These are phyloP conservation scores for Prunella himalayana DNA, from an alignment of 2,113 vertebrate species.

Conservation along the genomic window DNA sequence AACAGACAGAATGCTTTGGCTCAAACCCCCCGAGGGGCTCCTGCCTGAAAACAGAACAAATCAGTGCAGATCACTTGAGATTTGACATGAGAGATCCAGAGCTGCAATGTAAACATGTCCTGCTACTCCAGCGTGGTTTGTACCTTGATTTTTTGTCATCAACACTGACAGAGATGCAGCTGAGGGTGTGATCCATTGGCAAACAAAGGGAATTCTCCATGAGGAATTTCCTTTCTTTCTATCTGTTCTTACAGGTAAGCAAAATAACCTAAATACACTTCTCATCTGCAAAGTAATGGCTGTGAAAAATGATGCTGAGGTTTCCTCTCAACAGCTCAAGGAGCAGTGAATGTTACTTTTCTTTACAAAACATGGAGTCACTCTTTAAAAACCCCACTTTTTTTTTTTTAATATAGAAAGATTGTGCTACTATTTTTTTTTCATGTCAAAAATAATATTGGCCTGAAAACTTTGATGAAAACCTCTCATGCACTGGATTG, in stretches of 20 bases:
- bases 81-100: background rate
- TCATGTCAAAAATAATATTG: background rate
- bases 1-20: constrained; percentile 57
- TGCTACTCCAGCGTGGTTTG: background rate
- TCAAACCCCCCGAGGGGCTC: constrained; percentile 31
- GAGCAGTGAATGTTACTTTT: background rate
- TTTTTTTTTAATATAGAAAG: background rate
- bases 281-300: background rate
- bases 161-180: background rate
- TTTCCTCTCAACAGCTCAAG: constrained; percentile 8
- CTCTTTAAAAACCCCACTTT: background rate
- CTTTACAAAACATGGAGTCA: constrained; percentile 35
- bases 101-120: constrained; percentile 61
- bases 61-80: constrained; percentile 31
- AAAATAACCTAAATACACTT: constrained; percentile 23
- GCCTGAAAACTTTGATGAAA: background rate
- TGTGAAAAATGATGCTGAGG: background rate
- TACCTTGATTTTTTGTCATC: background rate
- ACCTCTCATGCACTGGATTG: background rate
- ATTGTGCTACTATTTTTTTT: background rate
- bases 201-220: background rate
- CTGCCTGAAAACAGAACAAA: constrained; percentile 33
- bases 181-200: background rate
- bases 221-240: background rate
- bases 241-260: background rate